These are phyloP conservation scores for Phyllotreta striolata DNA, from an alignment of 2,888 invertebrate genomes.

Conservation along the genomic window DNA sequence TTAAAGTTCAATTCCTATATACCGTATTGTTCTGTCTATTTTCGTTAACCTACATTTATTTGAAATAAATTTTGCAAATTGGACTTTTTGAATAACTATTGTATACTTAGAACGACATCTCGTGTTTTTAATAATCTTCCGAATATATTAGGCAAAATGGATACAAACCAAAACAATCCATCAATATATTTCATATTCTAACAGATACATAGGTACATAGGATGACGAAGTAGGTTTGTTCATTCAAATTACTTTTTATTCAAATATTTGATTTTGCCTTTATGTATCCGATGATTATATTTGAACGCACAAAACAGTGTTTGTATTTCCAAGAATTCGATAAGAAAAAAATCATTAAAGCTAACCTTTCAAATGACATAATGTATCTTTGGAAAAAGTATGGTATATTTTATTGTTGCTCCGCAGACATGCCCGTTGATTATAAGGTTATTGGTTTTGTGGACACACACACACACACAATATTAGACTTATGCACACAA, in stretches of 20 bases:
- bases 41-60: too few relatives aligned
- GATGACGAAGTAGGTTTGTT: slow-evolving; percentile 31
- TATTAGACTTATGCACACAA: slow-evolving; percentile 17
- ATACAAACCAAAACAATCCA: slow-evolving; percentile 20
- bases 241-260: slow-evolving; percentile 33
- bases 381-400: slow-evolving; percentile 8
- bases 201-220: slow-evolving; percentile 13
- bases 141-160: background rate
- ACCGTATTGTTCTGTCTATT: too few relatives aligned
- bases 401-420: slow-evolving; percentile 20
- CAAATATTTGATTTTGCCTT: slow-evolving; percentile 36
- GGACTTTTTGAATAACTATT: too few relatives aligned
- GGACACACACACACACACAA: slow-evolving; percentile 13
- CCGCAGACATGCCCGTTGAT: background rate
- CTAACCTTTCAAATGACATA: slow-evolving; percentile 16
- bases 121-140: background rate
- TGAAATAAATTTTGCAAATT: too few relatives aligned
- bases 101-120: background rate
- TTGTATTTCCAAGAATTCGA: slow-evolving; percentile 30
- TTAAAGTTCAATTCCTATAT: too few relatives aligned
- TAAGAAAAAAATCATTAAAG: slow-evolving; percentile 24
- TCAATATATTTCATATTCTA: slow-evolving; percentile 22
- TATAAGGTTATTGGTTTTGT: slow-evolving; percentile 20
- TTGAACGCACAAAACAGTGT: slow-evolving; percentile 29
- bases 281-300: slow-evolving; percentile 32